Evolutionary conservation across 2,113 vertebrate genomes (phyloP).

Genomic region (Tetraodon nigroviridis): DNA sequence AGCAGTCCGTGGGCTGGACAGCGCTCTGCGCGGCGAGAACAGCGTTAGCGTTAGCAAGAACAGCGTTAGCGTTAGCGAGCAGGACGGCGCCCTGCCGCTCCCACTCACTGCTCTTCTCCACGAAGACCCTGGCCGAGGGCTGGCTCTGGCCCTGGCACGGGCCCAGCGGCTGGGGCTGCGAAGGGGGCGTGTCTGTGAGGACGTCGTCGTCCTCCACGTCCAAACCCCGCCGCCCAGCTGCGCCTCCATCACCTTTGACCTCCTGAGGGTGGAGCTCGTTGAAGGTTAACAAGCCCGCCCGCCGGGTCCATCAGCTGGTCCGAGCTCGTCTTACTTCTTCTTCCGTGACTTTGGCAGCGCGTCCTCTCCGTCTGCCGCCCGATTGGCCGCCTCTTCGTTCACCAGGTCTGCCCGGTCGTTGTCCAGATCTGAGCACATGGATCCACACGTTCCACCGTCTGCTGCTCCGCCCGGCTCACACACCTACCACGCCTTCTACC

Average conservation of each 20-base stretch:
- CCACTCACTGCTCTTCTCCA: constrained; percentile 90
- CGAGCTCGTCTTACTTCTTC: constrained; percentile 80
- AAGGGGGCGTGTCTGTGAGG: constrained; percentile 74
- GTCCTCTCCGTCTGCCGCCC: constrained; percentile 77
- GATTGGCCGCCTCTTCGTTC: constrained; percentile 78
- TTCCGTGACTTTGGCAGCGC: constrained; percentile 77
- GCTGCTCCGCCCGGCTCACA: background rate
- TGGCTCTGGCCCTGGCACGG: constrained; percentile 85
- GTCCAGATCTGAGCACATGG: constrained; percentile 57
- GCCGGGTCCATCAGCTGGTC: background rate
- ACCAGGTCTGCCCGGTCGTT: constrained; percentile 73
- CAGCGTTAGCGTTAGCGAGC: no score
- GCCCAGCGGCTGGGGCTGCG: constrained; percentile 75
- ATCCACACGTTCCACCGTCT: background rate
- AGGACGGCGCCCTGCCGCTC: background rate
- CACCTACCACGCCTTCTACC: constrained; percentile 44
- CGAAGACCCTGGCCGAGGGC: constrained; percentile 88
- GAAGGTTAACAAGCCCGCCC: background rate
- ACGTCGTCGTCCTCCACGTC: constrained; percentile 91
- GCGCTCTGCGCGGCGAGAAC: constrained; percentile 69
- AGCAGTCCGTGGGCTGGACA: constrained; percentile 87
- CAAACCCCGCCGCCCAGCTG: constrained; percentile 77
- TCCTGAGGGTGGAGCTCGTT: constrained; percentile 66
- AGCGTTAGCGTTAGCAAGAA: no score
- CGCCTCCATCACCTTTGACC: constrained; percentile 70